phyloP scores from a whole-genome alignment of 2,888 invertebrate species.

The Oeneis ivallda region DNA sequence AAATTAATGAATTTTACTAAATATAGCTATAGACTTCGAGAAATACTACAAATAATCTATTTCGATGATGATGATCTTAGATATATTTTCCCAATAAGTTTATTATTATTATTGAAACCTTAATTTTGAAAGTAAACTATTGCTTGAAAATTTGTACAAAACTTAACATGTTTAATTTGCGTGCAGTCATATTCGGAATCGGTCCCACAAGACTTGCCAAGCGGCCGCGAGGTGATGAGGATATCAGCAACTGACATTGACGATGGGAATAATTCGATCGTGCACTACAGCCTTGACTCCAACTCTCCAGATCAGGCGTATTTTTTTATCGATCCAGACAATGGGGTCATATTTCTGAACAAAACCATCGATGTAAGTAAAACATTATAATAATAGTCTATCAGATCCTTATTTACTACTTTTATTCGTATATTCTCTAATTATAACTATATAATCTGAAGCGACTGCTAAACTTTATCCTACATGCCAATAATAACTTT shows the following conservation, averaged over 20 bases:
- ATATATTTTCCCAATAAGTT: background rate
- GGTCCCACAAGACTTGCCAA: slow-evolving; percentile 89
- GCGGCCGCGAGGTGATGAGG: slow-evolving; percentile 89
- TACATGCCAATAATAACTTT: background rate
- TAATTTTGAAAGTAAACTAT: background rate
- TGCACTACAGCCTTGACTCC: slow-evolving; percentile 85
- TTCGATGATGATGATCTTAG: background rate
- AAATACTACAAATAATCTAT: background rate
- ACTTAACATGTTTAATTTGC: slow-evolving; percentile 37
- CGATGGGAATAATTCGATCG: slow-evolving; percentile 93
- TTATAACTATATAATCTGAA: background rate
- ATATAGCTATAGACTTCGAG: slow-evolving; percentile 2
- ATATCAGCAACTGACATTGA: slow-evolving; percentile 96
- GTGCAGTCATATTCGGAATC: slow-evolving; percentile 84
- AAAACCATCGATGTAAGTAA: slow-evolving; percentile 84
- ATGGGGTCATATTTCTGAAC: slow-evolving; percentile 91
- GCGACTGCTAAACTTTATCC: background rate
- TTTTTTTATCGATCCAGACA: slow-evolving; percentile 90
- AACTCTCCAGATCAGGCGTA: slow-evolving; percentile 82
- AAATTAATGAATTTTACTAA: slow-evolving; percentile 25
- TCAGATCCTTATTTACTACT: background rate
- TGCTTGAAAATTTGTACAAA: background rate
- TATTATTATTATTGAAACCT: background rate
- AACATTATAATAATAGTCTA: too few species aligned
- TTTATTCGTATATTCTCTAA: background rate